phyloP scores from a whole-genome alignment of 1,140 invertebrate genomes.

The Aphelenchoides avenae region DNA sequence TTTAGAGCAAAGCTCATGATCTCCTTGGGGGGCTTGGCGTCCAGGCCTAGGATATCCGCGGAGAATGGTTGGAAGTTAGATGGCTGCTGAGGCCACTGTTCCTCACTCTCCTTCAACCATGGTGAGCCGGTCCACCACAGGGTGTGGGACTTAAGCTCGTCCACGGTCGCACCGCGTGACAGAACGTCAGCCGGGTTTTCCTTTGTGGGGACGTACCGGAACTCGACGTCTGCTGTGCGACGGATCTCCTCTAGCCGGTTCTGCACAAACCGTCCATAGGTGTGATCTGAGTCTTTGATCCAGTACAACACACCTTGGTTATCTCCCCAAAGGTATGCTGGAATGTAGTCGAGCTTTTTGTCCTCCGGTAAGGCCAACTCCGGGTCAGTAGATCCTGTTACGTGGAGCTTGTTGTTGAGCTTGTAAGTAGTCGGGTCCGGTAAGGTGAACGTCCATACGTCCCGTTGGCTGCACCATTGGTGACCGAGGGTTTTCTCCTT shows the following conservation, averaged over 20 bases:
- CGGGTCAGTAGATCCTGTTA: too few relatives aligned
- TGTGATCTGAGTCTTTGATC: neutral
- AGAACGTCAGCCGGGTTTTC: conserved; percentile 13
- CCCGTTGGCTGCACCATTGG: conserved; percentile 1
- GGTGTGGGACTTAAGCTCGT: neutral
- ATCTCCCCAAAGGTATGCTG: neutral
- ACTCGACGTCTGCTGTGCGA: neutral
- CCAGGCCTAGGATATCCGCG: too few relatives aligned
- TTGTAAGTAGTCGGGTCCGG: too few relatives aligned
- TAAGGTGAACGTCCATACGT: too few relatives aligned
- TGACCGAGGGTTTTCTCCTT: conserved; percentile 11
- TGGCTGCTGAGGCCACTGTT: conserved; percentile 16
- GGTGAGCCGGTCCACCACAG: conserved; percentile 11
- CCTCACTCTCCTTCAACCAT: neutral
- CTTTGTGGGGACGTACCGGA: conserved; percentile 9
- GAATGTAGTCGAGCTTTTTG: neutral
- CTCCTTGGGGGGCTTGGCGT: too few relatives aligned
- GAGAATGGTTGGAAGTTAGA: too few relatives aligned
- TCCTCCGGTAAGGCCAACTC: neutral
- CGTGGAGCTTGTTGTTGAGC: too few relatives aligned
- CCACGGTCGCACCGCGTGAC: neutral
- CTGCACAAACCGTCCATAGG: neutral
- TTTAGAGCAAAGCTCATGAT: too few relatives aligned
- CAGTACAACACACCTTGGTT: neutral
- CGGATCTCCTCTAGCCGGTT: conserved; percentile 2